These are phyloP conservation scores for Clanis bilineata DNA, from an alignment of 2,888 invertebrate species.

Conservation along the genomic window DNA sequence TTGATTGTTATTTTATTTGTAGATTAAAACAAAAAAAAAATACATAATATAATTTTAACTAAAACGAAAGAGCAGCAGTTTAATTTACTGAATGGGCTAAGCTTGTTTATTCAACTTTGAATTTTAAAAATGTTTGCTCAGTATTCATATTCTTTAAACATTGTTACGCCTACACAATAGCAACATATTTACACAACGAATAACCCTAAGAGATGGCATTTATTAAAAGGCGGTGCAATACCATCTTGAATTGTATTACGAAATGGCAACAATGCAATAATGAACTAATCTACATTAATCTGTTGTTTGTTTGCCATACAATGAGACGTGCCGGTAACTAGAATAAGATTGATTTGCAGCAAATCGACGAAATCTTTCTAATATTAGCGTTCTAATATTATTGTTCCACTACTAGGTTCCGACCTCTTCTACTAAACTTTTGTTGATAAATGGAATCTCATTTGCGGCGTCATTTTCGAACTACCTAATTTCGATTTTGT, in stretches of 20 bases:
- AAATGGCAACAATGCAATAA: slow-evolving; percentile 36
- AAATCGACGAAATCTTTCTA: background rate
- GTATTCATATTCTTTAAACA: background rate
- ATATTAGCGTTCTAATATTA: background rate
- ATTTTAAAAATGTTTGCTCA: background rate
- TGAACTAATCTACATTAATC: slow-evolving; percentile 26
- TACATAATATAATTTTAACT: no score
- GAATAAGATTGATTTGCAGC: slow-evolving; percentile 41
- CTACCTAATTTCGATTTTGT: no score
- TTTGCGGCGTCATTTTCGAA: no score
- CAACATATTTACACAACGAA: background rate
- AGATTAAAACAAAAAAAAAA: no score
- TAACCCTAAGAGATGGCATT: slow-evolving; percentile 30
- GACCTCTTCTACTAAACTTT: no score
- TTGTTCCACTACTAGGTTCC: no score
- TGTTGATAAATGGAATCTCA: no score
- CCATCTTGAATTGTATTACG: slow-evolving; percentile 37
- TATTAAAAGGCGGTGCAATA: slow-evolving; percentile 42
- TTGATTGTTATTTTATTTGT: no score
- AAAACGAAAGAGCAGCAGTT: no score
- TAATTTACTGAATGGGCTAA: no score
- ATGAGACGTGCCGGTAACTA: slow-evolving; percentile 48
- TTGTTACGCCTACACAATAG: background rate
- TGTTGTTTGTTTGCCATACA: slow-evolving; percentile 63
- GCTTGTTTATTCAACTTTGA: no score